A percentile compares a stretch with the other conserved stretches of the same genome.
phyloP scores from a whole-genome alignment of 2,113 vertebrate species.

The Oryzias celebensis region DNA sequence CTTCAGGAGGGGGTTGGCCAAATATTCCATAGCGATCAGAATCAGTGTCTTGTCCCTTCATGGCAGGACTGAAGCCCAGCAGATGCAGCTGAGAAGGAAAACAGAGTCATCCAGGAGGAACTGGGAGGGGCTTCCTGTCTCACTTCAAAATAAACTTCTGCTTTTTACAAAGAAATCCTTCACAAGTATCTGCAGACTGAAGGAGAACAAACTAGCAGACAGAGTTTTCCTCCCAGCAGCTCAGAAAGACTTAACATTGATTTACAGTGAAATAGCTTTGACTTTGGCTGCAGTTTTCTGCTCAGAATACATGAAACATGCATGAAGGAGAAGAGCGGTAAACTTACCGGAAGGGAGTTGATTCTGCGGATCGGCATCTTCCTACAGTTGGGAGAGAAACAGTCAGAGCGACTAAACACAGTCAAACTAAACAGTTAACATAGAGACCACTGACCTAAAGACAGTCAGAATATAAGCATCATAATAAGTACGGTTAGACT shows the following conservation, averaged over 20 bases:
- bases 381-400: constrained; percentile 43
- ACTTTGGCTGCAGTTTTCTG: background rate
- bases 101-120: background rate
- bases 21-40: constrained; percentile 78
- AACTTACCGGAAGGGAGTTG: constrained; percentile 86
- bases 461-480: background rate
- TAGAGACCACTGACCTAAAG: no score
- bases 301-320: background rate
- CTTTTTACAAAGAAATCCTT: no score
- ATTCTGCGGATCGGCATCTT: constrained; percentile 82
- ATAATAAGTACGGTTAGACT: no score
- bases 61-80: constrained; percentile 83
- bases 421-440: no score
- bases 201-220: no score
- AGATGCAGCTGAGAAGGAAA: constrained; percentile 77
- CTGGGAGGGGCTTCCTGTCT: no score
- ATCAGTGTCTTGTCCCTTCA: constrained; percentile 81
- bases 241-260: no score
- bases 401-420: background rate
- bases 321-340: background rate
- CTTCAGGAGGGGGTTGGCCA: constrained; percentile 38
- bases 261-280: no score
- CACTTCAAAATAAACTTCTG: no score
- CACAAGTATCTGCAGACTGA: no score
- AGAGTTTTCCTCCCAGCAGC: no score